Evolutionary conservation across 2,888 invertebrate genomes (phyloP), one percentile per base, ranked within the genome.

Genomic region (Nemapogon koenigi): DNA sequence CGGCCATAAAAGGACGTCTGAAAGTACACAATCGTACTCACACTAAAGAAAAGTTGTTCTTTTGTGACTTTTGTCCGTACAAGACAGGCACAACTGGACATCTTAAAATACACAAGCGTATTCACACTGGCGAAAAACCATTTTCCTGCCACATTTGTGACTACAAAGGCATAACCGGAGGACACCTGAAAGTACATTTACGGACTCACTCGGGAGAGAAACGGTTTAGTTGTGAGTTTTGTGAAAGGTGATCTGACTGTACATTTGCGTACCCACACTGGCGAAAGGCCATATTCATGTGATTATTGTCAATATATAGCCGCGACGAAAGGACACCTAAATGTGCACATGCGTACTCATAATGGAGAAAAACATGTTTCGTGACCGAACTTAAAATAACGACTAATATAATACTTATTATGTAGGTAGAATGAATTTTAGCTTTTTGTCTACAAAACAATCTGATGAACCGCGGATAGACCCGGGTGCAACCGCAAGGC

Each of bases 231-330:
- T 76, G 76, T 35, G 59, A 62, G 42, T 53, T 76, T 0, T 76
- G 76, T 22, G 30, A 75, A 70, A n/a, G 72, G 73, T 0, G 73
- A 76, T 37, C 49, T 76, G n/a, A 76, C 71, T 42, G 71, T 72
- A 1, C 76, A 76, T 40, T 69, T 73, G 71, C 45, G 75, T 0
- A 59, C 72, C 0, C 76, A 76, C 41, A 71, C 68, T 0, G 71
- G 71, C 0, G 72, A 70, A 14, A 70, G 68, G 8, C 76, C 76
- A 0, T 75, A 58, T 19, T 42, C 40, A 0, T 76, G 76, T 37
- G 66, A 72, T 0, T 37, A 72, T 0, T 76, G 76, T 26, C 67
- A 73, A 13, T 53, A 69, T 0, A 52, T 60, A 6, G 76, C 76
- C 19, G 47, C 71, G 0, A 75, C 75, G 26, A 64, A 63, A 0